Percentiles rank a stretch among this genome's conserved stretches.
phyloP scores from a whole-genome alignment of 2,113 vertebrate genomes.

The Xenopus laevis region DNA sequence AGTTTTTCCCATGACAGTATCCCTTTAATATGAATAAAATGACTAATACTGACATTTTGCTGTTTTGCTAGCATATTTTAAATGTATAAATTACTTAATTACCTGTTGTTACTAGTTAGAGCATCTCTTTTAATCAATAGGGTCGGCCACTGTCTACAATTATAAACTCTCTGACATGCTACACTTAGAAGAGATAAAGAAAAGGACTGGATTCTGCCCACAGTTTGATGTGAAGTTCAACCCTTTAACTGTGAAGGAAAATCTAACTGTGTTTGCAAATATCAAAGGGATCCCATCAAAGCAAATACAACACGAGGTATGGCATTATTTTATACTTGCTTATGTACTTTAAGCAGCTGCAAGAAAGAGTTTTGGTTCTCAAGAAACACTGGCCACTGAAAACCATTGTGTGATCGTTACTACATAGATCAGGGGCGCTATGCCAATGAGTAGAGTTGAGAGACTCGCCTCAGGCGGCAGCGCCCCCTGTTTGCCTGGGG shows the following conservation, averaged over 20 bases:
- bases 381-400: no score
- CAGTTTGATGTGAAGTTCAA: slow-evolving; percentile 88
- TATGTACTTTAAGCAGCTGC: no score
- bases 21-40: no score
- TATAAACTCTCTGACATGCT: slow-evolving; percentile 65
- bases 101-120: background rate
- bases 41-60: no score
- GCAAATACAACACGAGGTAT: slow-evolving; percentile 70
- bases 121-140: slow-evolving; percentile 49
- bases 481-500: no score
- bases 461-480: no score
- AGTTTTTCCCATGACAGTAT: no score
- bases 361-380: no score
- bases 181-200: slow-evolving; percentile 65
- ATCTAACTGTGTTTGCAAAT: slow-evolving; percentile 81
- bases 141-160: slow-evolving; percentile 74
- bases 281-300: slow-evolving; percentile 77
- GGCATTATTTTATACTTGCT: no score
- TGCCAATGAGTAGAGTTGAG: no score
- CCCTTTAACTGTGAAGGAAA: slow-evolving; percentile 84
- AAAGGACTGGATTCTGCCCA: slow-evolving; percentile 80
- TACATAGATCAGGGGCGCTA: no score
- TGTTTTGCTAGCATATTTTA: background rate
- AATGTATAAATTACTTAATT: background rate
- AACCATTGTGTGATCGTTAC: no score